Conservation (phyloP, 2,888 invertebrate species). For the Eulithis testata region DNA sequence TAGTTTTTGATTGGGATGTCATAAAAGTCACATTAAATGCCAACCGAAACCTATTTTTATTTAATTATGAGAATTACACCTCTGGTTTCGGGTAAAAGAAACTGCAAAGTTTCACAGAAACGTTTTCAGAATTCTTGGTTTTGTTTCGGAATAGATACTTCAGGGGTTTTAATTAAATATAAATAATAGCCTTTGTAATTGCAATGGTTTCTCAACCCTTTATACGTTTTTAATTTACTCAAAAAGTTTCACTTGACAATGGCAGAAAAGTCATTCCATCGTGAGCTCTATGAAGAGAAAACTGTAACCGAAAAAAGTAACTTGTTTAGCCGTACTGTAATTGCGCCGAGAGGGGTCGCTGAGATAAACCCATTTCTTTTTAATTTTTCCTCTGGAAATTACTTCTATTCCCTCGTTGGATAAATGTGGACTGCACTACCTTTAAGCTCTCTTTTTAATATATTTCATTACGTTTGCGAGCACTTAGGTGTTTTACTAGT, state of each 20-base stretch:
- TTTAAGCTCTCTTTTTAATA: conserved; percentile 46
- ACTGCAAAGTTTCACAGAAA: too few species aligned
- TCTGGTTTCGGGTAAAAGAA: too few species aligned
- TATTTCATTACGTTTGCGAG: conserved; percentile 57
- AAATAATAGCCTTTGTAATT: too few species aligned
- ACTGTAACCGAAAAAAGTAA: conserved; percentile 44
- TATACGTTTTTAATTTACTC: neutral
- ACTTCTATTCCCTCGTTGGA: conserved; percentile 70
- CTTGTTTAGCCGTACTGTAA: conserved; percentile 64
- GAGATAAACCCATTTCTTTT: conserved; percentile 76
- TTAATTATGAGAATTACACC: too few species aligned
- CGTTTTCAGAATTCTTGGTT: too few species aligned
- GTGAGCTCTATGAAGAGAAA: conserved; percentile 19
- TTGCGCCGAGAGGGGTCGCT: conserved; percentile 64
- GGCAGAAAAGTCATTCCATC: conserved; percentile 2
- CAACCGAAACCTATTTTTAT: too few species aligned
- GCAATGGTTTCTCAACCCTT: too few species aligned
- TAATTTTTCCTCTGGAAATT: conserved; percentile 75
- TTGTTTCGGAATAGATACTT: too few species aligned
- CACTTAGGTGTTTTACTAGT: conserved; percentile 51
- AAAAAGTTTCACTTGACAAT: neutral
- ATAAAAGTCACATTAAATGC: too few species aligned
- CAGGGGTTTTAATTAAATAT: too few species aligned
- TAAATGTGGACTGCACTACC: conserved; percentile 58
- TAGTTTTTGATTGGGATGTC: too few species aligned